Evolutionary conservation across 2,113 vertebrate species (phyloP), one percentile per base, ranked within the genome.

Genomic region (Notiomystis cincta): DNA sequence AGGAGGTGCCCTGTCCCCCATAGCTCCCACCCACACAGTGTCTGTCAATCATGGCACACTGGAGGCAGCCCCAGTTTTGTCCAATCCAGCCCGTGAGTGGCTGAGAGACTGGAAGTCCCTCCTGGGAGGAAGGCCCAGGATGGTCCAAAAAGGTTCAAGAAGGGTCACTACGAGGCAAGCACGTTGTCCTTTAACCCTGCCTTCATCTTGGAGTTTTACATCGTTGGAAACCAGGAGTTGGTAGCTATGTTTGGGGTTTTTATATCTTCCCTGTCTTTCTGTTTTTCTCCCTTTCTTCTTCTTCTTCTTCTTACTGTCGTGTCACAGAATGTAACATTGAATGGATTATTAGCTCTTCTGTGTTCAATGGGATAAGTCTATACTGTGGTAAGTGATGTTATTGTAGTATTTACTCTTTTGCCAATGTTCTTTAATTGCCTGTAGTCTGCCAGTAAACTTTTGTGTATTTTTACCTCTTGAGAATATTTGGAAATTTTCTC

Each of bases 11-110:
- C 42, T 40, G 60, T 7, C 7, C n/a, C 19, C 13, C 30, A 35
- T 40, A 11, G 8, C 19, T 28, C 19, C 8, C 15, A n/a, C 7
- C 3, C 4, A 0, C 3, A 0, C 24, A 40, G 19, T 13, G 30
- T 30, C 35, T 65, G 21, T 48, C 70, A 30, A 1, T 30, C 20
- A 6, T 21, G 42, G 30, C 35, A 48, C 70, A 30, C 30, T 21
- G 42, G 42, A 57, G 20, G 24, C 42, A 85, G 51, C 12, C 24
- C 13, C 35, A 40, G 20, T 35, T 75, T 57, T 75, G 30, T 20
- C 30, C 17, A n/a, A n/a, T 35, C 10, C 42, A 57, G 42, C 20
- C 60, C 20, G 8, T 57, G 35, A 48, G 30, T 20, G 20, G 16
- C 12, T 1, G 0, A 75, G 15, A 48, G 13, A 57, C 42, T 64